These are phyloP conservation scores for Eulemur albifrons DNA, from an alignment of 2,797 vertebrate species.

Conservation along the genomic window DNA sequence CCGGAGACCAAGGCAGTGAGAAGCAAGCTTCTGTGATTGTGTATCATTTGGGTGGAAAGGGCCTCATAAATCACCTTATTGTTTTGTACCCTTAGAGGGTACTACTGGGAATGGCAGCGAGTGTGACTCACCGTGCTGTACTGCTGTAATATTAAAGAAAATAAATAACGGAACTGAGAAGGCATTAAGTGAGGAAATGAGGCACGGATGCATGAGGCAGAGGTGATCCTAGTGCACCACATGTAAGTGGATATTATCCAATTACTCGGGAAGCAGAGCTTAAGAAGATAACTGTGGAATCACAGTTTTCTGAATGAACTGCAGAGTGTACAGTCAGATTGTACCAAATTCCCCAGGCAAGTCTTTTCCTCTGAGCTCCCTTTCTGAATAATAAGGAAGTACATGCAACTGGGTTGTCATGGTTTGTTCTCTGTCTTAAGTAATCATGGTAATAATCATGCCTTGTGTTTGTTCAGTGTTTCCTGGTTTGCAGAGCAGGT, in stretches of 20 bases:
- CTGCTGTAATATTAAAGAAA: slow-evolving; percentile 87
- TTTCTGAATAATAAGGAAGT: slow-evolving; percentile 60
- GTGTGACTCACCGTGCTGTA: slow-evolving; percentile 84
- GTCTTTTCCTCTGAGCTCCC: slow-evolving; percentile 34
- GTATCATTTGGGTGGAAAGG: slow-evolving; percentile 71
- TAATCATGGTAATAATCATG: slow-evolving; percentile 31
- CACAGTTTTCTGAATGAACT: slow-evolving; percentile 70
- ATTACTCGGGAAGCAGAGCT: slow-evolving; percentile 76
- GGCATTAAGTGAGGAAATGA: slow-evolving; percentile 87
- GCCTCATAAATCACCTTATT: slow-evolving; percentile 84
- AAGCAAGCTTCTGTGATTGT: slow-evolving; percentile 69
- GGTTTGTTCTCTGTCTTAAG: slow-evolving; percentile 55
- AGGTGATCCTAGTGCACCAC: slow-evolving; percentile 74
- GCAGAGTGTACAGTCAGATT: background rate
- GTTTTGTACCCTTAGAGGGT: slow-evolving; percentile 81
- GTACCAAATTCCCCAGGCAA: slow-evolving; percentile 41
- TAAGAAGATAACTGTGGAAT: slow-evolving; percentile 49
- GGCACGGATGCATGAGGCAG: slow-evolving; percentile 76
- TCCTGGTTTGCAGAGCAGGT: slow-evolving; percentile 3
- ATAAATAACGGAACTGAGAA: slow-evolving; percentile 86
- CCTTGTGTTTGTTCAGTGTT: slow-evolving; percentile 35
- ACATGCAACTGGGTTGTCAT: slow-evolving; percentile 5
- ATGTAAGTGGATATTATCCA: slow-evolving; percentile 76
- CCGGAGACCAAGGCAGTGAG: slow-evolving; percentile 76
- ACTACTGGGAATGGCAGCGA: slow-evolving; percentile 77